Conservation (phyloP, 2,888 invertebrate species). For the Maniola hyperantus region DNA sequence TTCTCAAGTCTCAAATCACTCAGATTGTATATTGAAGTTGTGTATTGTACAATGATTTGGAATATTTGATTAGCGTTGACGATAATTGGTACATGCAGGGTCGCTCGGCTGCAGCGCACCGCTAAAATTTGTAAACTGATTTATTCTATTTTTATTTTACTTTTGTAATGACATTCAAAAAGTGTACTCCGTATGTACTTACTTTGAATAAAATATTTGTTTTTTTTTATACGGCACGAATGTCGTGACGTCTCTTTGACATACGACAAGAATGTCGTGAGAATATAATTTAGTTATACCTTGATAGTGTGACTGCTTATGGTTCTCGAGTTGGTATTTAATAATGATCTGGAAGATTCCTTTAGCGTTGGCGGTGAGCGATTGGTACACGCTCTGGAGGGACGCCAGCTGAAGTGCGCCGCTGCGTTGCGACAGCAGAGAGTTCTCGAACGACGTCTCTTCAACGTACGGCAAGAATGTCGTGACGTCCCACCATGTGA, state of each 20-base stretch:
- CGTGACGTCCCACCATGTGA: conserved; percentile 95
- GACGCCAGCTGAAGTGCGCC: conserved; percentile 92
- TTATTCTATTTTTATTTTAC: no score
- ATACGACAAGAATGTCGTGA: no score
- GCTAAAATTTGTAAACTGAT: no score
- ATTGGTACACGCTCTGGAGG: conserved; percentile 93
- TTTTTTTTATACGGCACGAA: no score
- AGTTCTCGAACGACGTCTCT: conserved; percentile 94
- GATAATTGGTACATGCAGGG: conserved; percentile 93
- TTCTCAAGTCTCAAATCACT: conserved; percentile 87
- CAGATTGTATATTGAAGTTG: no score
- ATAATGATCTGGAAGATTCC: conserved; percentile 92
- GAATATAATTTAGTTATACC: conserved; percentile 72
- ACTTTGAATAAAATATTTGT: no score
- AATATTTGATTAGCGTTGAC: conserved; percentile 94
- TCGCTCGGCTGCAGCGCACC: no score
- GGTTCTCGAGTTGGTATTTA: conserved; percentile 90
- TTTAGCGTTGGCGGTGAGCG: conserved; percentile 94
- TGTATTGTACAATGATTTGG: conserved; percentile 88
- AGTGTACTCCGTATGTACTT: no score
- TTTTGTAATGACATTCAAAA: no score
- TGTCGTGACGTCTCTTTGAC: no score
- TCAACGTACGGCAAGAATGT: conserved; percentile 91
- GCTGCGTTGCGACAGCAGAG: conserved; percentile 90
- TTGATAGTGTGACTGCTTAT: conserved; percentile 87